Conservation (phyloP, 2,797 vertebrate genomes). For the Pipistrellus pipistrellus region DNA sequence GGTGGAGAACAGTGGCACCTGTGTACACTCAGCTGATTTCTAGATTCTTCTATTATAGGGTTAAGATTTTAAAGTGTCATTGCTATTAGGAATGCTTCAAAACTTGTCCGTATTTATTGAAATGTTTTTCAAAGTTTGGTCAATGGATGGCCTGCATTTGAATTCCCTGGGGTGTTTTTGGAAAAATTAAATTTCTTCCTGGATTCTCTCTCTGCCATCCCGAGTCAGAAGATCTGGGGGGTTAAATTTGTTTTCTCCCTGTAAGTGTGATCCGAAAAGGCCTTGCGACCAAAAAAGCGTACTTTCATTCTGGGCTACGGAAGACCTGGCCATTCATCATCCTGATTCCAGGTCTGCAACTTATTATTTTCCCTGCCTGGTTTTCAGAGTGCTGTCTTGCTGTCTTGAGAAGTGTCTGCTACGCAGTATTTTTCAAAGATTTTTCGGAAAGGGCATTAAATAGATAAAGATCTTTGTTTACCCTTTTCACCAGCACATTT, state of each 20-base stretch:
- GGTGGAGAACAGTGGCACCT: not conserved
- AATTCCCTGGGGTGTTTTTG: not conserved
- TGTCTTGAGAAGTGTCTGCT: constrained; percentile 47
- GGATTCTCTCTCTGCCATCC: not conserved
- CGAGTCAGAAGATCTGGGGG: not conserved
- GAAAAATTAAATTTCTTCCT: not conserved
- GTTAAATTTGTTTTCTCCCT: constrained; percentile 39
- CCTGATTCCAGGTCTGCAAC: not conserved
- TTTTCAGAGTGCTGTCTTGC: constrained; percentile 17
- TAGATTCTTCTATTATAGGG: constrained; percentile 23
- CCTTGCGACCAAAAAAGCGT: not conserved
- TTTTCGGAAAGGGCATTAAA: constrained; percentile 38
- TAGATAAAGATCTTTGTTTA: constrained; percentile 58
- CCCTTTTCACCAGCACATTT: constrained; percentile 26
- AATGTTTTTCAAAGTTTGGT: constrained; percentile 24
- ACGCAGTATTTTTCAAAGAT: constrained; percentile 59
- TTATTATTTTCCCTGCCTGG: not conserved
- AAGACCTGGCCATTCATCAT: constrained; percentile 52
- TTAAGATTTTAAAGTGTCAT: constrained; percentile 40
- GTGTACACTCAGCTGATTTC: not conserved
- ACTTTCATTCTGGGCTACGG: constrained; percentile 44
- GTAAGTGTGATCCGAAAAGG: not conserved
- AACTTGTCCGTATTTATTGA: not conserved
- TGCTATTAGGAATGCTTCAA: not conserved
- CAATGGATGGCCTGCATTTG: not conserved